Base-by-base conservation (phyloP, 1,140 invertebrate genomes). In the Papilio polyxenes region DNA sequence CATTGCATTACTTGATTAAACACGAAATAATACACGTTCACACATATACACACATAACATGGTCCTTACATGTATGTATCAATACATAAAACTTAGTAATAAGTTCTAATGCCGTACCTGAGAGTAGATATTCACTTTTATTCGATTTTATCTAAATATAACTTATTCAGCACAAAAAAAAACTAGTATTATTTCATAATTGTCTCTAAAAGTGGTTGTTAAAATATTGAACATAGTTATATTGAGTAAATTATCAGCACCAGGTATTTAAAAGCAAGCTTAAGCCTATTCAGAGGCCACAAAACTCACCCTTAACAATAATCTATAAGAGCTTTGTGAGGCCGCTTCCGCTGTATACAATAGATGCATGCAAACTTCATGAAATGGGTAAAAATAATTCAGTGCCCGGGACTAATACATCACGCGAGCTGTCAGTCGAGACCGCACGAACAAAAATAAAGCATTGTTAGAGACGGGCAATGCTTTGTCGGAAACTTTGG, bases 331-430 rank as follows among this genome's bases (percentile, higher is more conserved):
- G 88, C 92, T 93, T 94, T 94, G 92, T 91, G 83, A 85, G 79
- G 89, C 91, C 92, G 92, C 92, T 94, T 94, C 93, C 93, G 93
- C 83, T 84, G 81, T 79, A 76, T 81, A 94, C 93, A 94, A 94
- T 93, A 89, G 93, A 89, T 89, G 91, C 93, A 92, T 92, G 92
- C 91, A 91, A 93, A 94, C 92, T 93, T 93, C 84, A 90, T 92
- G 91, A 93, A 93, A 94, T 91, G 92, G 92, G 91, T 92, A 93
- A 92, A 94, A 92, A 94, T 94, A 94, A 94, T 94, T 92, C 90
- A 87, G 89, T 88, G 84, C 87, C 88, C 86, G 81, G 87, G 87
- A 83, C 91, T 89, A 94, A 94, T 94, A 94, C 93, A 93, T 94
- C 93, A 94, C 91, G 91, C 88, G 88, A 92, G 91, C 92, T 94